Conservation (phyloP, 2,113 vertebrate species). For the Condylura cristata region DNA sequence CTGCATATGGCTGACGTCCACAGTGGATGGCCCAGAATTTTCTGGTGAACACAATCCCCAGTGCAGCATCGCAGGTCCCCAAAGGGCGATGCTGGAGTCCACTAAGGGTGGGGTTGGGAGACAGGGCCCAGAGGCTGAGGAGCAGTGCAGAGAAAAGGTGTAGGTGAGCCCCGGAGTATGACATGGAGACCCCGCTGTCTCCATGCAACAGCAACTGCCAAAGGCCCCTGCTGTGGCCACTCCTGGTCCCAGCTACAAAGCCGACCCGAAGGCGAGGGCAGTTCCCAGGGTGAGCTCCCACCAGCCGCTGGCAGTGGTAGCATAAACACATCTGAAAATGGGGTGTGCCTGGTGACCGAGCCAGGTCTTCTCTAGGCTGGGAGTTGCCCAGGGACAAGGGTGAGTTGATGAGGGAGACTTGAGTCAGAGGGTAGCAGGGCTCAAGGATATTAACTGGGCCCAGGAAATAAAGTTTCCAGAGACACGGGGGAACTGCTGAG, state of each 20-base stretch:
- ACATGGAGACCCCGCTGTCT: background rate
- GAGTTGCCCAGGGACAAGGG: background rate
- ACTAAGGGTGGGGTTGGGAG: background rate
- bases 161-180: background rate
- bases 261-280: background rate
- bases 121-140: background rate
- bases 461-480: background rate
- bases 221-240: background rate
- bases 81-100: background rate
- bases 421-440: background rate
- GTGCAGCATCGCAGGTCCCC: background rate
- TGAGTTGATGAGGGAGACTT: no score
- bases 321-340: constrained; percentile 4
- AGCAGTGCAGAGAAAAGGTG: background rate
- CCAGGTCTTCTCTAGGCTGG: background rate
- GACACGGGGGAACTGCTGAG: background rate
- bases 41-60: background rate
- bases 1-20: background rate
- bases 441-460: background rate
- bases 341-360: background rate
- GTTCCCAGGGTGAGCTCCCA: background rate
- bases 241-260: background rate
- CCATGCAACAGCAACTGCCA: background rate
- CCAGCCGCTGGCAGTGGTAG: constrained; percentile 25
- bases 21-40: background rate